Conservation (phyloP, 2,797 vertebrate species). For the Chiroxiphia lanceolata region DNA sequence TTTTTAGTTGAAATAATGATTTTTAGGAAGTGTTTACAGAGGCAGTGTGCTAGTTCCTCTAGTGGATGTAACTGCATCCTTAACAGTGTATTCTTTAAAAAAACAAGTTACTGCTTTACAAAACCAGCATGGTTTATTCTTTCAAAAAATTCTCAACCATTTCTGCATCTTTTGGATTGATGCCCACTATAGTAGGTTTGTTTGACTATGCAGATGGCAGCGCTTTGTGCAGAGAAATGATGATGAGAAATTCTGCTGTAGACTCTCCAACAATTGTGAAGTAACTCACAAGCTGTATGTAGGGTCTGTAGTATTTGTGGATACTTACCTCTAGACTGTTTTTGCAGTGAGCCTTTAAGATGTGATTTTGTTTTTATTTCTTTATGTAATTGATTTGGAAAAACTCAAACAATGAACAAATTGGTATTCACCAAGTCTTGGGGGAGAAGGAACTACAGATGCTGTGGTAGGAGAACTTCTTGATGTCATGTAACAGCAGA, state of each 20-base stretch:
- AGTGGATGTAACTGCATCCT: not conserved
- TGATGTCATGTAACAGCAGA: not conserved
- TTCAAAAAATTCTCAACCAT: not conserved
- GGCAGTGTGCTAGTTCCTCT: not conserved
- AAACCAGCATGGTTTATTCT: not conserved
- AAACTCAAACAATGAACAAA: rapidly evolving
- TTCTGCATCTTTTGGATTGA: not conserved
- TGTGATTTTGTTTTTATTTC: not conserved
- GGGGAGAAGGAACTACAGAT: not conserved
- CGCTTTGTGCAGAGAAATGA: not conserved
- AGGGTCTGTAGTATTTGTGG: not conserved
- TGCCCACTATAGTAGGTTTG: rapidly evolving
- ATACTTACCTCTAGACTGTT: not conserved
- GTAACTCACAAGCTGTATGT: not conserved
- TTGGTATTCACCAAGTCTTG: not conserved
- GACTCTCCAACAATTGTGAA: not conserved
- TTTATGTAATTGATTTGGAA: not conserved
- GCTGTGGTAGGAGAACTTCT: not conserved
- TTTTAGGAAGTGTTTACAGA: not conserved
- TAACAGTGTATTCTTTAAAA: not conserved
- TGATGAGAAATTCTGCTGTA: not conserved
- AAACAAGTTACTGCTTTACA: not conserved
- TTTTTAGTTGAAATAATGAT: not conserved
- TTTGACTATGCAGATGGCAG: not conserved
- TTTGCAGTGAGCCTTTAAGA: not conserved